phyloP scores from a whole-genome alignment of 1,140 invertebrate species.

The Drosophila sulfurigaster region DNA sequence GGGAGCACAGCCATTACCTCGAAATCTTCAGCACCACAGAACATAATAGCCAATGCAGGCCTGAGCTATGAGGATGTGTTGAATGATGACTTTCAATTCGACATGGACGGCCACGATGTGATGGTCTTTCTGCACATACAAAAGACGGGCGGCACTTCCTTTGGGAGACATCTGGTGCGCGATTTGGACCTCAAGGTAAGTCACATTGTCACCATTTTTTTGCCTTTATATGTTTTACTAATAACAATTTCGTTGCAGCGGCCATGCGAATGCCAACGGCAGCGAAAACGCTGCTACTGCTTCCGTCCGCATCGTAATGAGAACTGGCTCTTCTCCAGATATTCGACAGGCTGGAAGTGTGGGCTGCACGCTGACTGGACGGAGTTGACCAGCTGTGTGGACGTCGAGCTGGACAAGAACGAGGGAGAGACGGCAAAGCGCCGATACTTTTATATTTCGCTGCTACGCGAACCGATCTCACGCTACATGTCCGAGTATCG shows the following conservation, averaged over 20 bases:
- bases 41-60: slow-evolving; percentile 85
- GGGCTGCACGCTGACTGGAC: slow-evolving; percentile 99
- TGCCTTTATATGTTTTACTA: neutral
- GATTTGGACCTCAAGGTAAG: slow-evolving; percentile 93
- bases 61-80: slow-evolving; percentile 93
- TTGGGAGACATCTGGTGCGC: slow-evolving; percentile 96
- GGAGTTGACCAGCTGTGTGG: slow-evolving; percentile 95
- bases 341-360: slow-evolving; percentile 99
- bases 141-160: slow-evolving; percentile 95
- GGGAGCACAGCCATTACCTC: slow-evolving; percentile 60
- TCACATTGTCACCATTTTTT: neutral
- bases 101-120: slow-evolving; percentile 96
- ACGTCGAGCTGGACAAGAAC: slow-evolving; percentile 93
- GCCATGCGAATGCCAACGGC: slow-evolving; percentile 94
- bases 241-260: slow-evolving; percentile 85
- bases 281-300: slow-evolving; percentile 95
- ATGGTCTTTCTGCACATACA: slow-evolving; percentile 99
- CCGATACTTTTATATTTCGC: slow-evolving; percentile 98
- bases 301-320: slow-evolving; percentile 95
- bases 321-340: slow-evolving; percentile 99
- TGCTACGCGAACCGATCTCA: slow-evolving; percentile 95
- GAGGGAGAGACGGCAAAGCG: slow-evolving; percentile 92
- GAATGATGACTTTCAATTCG: slow-evolving; percentile 94
- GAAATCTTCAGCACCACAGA: slow-evolving; percentile 76
- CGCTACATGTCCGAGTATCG: slow-evolving; percentile 97